A percentile compares a stretch with the other conserved stretches of the same genome.
These are phyloP conservation scores for Catonia carolina DNA, from an alignment of 2,888 invertebrate genomes.

Conservation along the genomic window DNA sequence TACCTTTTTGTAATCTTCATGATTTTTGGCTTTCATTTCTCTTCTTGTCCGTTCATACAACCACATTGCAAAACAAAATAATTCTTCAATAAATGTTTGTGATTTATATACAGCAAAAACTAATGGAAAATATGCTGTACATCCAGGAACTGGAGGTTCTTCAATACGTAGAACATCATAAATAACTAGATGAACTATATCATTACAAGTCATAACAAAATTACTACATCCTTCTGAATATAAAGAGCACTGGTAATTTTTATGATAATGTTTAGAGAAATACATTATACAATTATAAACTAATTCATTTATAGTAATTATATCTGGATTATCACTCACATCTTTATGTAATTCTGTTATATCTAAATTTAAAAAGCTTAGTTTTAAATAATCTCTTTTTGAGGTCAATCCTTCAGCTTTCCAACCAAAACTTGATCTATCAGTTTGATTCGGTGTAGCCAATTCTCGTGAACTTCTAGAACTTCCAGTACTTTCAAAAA, in stretches of 20 bases:
- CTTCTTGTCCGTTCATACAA: conserved; percentile 19
- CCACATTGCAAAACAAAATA: conserved; percentile 19
- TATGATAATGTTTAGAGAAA: conserved; percentile 16
- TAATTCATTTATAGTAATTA: conserved; percentile 2
- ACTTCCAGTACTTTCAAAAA: no score
- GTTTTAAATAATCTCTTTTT: no score
- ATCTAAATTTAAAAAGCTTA: no score
- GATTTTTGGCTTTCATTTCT: conserved; percentile 24
- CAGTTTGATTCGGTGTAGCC: no score
- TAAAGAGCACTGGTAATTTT: conserved; percentile 12
- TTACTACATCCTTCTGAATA: neutral
- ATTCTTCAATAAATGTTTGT: conserved; percentile 20
- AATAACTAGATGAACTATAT: neutral
- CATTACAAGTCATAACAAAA: conserved; percentile 2
- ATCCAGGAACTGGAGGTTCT: conserved; percentile 12
- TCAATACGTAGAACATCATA: conserved; percentile 13
- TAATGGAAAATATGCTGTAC: conserved; percentile 11
- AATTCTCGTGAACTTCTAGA: no score
- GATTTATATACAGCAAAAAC: conserved; percentile 10
- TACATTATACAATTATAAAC: conserved; percentile 20
- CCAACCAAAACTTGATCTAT: no score
- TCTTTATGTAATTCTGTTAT: neutral
- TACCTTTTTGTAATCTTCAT: conserved; percentile 23
- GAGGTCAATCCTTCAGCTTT: no score
- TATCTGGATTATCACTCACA: neutral